Conservation (phyloP, 2,888 invertebrate species). For the Brassicogethes aeneus region DNA sequence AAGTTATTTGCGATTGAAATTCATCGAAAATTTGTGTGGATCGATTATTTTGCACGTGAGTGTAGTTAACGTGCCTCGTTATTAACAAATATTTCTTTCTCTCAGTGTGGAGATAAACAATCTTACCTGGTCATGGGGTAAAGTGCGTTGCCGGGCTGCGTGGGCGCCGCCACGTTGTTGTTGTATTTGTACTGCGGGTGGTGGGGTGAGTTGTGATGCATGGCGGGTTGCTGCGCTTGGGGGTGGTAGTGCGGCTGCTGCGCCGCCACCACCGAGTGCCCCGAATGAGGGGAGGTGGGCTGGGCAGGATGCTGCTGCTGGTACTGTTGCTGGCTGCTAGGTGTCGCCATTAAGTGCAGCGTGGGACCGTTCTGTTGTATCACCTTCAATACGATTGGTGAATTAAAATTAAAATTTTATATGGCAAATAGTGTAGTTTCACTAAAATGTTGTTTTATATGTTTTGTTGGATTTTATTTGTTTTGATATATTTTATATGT, state of each 20-base stretch:
- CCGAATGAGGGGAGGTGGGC: slow-evolving; percentile 26
- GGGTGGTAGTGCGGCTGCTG: slow-evolving; percentile 41
- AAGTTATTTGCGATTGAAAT: no score
- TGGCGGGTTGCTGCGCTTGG: slow-evolving; percentile 24
- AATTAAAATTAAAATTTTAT: no score
- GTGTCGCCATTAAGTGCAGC: slow-evolving; percentile 46
- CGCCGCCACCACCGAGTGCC: not conserved
- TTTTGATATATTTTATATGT: no score
- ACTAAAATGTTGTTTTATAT: no score
- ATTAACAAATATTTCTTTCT: no score
- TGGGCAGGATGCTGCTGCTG: slow-evolving; percentile 31
- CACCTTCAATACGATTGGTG: slow-evolving; percentile 21
- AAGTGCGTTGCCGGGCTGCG: slow-evolving; percentile 37
- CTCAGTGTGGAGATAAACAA: no score
- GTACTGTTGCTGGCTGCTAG: slow-evolving; percentile 28
- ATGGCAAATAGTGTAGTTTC: no score
- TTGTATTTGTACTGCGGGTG: slow-evolving; percentile 33
- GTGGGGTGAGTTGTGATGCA: slow-evolving; percentile 43
- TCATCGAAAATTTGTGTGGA: no score
- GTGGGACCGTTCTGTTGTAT: slow-evolving; percentile 44
- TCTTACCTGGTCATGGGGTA: slow-evolving; percentile 41
- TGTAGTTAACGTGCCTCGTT: no score
- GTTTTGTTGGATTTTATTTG: no score
- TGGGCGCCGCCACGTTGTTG: slow-evolving; percentile 29
- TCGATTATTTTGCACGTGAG: no score